Evolutionary conservation across 2,113 vertebrate species (phyloP), one percentile per base, ranked within the genome.

Genomic region (Lasiurus borealis): DNA sequence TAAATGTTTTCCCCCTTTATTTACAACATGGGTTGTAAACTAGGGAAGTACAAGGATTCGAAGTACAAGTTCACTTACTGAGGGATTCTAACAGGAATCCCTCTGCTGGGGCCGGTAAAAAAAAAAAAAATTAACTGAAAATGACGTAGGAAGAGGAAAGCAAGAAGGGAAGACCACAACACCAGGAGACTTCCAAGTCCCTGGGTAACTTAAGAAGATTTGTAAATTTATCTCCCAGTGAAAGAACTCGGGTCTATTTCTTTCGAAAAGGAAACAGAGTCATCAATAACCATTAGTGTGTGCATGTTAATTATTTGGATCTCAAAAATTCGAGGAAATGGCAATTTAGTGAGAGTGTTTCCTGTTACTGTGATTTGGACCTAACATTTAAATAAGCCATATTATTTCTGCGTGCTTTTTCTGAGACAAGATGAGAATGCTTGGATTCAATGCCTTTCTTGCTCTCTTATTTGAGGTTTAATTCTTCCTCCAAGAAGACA

Each of bases 301-400:
- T 94, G 66, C 76, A 81, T 98, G 97, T 98, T 98, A 97, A 98
- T 97, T 98, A 97, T 83, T 95, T 81, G 97, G 88, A 95, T 96
- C 94, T 97, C 97, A 97, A 97, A 97, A 96, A 95, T 84, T 93
- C 97, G 93, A 98, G 96, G 97, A 98, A 98, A 95, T 96, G 94
- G 96, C 97, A 96, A 97, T 97, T 97, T 93, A 93, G 81, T 93
- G 85, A 71, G 92, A 97, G 95, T 90, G 88, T 93, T 98, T 98
- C 95, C 97, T 97, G 96, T 96, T 97, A 94, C 96, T 97, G 64
- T 96, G 97, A 96, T 81, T 95, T 97, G 54, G 93, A 87, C 88
- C 91, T 93, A 96, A 87, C 71, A 48, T 97, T 97, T 69, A 93
- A 97, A 96, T 92, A 96, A 97, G 85, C 97, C 97, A 81, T 96